Conservation (phyloP, 2,888 invertebrate species). For the Drosophila rellima region DNA sequence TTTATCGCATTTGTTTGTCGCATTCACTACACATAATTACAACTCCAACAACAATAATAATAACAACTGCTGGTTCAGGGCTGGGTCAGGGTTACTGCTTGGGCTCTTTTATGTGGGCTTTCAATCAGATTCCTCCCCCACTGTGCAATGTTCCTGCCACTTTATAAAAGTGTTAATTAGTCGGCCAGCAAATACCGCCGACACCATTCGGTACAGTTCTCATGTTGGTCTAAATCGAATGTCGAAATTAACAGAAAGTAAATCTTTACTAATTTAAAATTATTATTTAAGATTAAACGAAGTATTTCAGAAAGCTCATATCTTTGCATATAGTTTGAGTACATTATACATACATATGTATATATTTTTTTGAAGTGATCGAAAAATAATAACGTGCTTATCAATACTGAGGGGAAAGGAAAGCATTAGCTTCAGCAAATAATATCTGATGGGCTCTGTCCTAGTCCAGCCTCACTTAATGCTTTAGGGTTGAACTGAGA, state of each 20-base stretch:
- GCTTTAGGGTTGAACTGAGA: conserved; percentile 4
- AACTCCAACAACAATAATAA: conserved; percentile 36
- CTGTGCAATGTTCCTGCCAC: conserved; percentile 47
- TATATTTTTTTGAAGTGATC: neutral
- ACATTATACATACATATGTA: no score
- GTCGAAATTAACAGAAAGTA: neutral
- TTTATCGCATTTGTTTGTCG: conserved; percentile 35
- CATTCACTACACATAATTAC: conserved; percentile 60
- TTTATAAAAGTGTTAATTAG: conserved; percentile 68
- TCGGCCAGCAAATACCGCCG: conserved; percentile 42
- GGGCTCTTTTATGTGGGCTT: conserved; percentile 37
- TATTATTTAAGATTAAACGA: neutral
- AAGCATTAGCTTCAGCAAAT: neutral
- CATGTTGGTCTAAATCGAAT: neutral
- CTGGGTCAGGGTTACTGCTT: conserved; percentile 24
- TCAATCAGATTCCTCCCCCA: conserved; percentile 23
- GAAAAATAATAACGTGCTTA: neutral
- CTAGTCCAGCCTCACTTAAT: neutral
- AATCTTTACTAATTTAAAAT: neutral
- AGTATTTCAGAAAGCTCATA: no score
- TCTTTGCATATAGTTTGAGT: no score
- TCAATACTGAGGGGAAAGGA: neutral
- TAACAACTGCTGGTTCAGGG: conserved; percentile 35
- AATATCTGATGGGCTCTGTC: conserved; percentile 3
- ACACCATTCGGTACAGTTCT: neutral